Conservation (phyloP, 2,113 vertebrate genomes). For the Arenaria interpres region DNA sequence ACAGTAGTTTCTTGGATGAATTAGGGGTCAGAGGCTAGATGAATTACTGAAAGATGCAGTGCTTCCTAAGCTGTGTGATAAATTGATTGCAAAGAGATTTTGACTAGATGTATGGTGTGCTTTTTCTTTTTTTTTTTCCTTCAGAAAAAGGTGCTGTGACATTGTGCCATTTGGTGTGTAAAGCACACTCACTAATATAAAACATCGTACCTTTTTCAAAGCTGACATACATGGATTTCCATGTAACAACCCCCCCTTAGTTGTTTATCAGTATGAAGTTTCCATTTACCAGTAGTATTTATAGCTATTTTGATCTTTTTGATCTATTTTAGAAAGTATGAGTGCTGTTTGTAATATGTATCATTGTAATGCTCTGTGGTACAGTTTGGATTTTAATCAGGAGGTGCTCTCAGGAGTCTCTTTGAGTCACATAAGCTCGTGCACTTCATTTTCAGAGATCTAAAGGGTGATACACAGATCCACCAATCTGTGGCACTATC, state of each 20-base stretch:
- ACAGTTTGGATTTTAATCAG: not conserved
- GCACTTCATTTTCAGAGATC: not conserved
- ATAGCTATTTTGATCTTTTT: not conserved
- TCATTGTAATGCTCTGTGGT: not conserved
- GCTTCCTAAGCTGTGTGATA: not conserved
- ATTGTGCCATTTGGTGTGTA: not conserved
- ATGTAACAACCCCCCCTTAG: not conserved
- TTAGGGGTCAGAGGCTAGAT: not conserved
- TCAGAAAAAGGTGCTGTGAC: not conserved
- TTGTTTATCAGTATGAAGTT: not conserved
- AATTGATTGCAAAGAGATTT: not conserved
- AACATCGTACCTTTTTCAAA: not conserved
- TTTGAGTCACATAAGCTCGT: not conserved
- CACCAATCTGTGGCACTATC: constrained; percentile 39
- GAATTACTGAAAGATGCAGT: not conserved
- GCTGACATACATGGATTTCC: not conserved
- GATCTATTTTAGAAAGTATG: not conserved
- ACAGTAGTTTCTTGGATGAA: not conserved
- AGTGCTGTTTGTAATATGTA: not conserved
- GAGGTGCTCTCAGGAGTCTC: not conserved
- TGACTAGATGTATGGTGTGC: not conserved
- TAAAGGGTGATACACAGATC: not conserved
- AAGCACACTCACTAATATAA: not conserved
- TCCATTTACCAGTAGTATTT: not conserved
- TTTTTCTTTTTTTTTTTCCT: not conserved